Conservation (phyloP, 2,113 vertebrate species). For the Corapipo altera region DNA sequence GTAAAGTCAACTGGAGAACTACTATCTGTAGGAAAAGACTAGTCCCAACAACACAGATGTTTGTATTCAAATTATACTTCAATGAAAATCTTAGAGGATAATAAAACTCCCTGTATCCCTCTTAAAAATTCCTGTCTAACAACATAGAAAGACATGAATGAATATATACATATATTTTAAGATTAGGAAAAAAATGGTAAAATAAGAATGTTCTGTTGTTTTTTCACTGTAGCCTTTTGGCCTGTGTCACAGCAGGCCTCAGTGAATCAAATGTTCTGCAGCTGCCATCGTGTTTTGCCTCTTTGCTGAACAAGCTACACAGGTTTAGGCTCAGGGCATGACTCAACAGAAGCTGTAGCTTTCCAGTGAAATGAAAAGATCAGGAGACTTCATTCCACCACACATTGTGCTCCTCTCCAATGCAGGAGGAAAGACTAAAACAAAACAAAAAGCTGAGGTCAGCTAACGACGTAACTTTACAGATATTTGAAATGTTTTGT, state of each 20-base stretch:
- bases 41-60: background rate
- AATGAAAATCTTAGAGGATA: background rate
- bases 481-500: background rate
- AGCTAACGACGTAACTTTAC: background rate
- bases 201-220: background rate
- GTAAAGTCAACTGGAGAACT: background rate
- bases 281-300: fast-evolving
- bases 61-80: background rate
- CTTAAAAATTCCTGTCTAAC: background rate
- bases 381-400: background rate
- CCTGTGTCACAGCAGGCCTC: background rate
- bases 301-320: background rate
- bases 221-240: background rate
- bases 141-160: background rate
- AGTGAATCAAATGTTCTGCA: background rate
- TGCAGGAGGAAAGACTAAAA: background rate
- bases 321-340: background rate
- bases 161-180: background rate
- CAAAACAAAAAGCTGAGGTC: background rate
- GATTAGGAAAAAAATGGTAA: background rate
- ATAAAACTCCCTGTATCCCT: background rate
- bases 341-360: background rate
- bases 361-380: background rate
- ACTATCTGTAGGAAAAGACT: background rate
- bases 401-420: background rate